Conservation (phyloP, 23 tunicate species). For the Phallusia fumigata region DNA sequence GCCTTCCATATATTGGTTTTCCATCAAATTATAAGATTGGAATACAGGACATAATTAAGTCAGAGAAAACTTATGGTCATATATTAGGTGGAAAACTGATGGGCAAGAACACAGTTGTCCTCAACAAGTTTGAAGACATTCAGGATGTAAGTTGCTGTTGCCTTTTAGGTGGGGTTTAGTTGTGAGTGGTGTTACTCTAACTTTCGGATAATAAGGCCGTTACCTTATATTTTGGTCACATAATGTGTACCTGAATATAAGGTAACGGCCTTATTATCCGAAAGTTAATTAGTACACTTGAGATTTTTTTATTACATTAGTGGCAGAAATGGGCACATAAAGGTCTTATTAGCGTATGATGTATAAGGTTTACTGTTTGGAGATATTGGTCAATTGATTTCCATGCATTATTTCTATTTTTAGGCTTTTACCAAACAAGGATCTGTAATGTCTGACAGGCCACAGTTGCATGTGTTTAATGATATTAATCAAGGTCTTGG, state of each 20-base stretch:
- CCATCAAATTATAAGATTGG: neutral
- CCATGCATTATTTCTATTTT: too few species aligned
- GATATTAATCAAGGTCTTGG: neutral
- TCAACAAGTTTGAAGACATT: neutral
- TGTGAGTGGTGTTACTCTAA: too few species aligned
- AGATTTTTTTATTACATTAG: too few species aligned
- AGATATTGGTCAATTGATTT: neutral
- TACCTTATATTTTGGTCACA: too few species aligned
- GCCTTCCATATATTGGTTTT: neutral
- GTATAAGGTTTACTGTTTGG: neutral
- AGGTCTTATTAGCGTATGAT: neutral
- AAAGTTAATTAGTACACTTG: too few species aligned
- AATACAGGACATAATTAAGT: too few species aligned
- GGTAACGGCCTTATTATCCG: too few species aligned
- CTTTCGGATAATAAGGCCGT: too few species aligned
- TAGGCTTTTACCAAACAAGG: conserved; percentile 3
- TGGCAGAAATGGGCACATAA: too few species aligned
- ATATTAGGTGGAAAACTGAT: neutral
- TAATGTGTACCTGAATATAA: too few species aligned
- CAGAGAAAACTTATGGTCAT: neutral
- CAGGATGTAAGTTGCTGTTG: neutral
- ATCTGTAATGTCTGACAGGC: neutral
- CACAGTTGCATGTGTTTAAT: neutral
- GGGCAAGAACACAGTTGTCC: neutral
- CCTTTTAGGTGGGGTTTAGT: neutral